These are phyloP conservation scores for Calameuta filiformis DNA, from an alignment of 2,888 invertebrate genomes.

Conservation along the genomic window DNA sequence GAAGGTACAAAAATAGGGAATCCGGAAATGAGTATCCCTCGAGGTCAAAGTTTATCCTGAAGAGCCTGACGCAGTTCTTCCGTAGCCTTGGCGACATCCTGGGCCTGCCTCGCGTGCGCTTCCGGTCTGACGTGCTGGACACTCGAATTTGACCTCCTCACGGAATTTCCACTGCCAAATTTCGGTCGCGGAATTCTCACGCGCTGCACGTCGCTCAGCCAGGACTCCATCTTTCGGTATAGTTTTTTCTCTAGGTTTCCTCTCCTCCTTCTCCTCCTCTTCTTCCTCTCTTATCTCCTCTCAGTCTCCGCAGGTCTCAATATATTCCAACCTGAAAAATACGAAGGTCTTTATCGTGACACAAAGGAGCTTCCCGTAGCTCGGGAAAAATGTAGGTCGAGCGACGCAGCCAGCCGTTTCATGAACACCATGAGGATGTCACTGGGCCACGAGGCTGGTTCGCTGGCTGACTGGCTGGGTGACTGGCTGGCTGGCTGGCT, in stretches of 20 bases:
- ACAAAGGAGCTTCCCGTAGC: neutral
- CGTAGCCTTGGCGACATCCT: constrained; percentile 75
- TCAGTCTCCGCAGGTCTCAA: too few species aligned
- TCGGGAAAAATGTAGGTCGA: constrained; percentile 13
- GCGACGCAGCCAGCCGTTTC: neutral
- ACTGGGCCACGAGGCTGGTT: constrained; percentile 29
- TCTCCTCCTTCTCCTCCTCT: too few species aligned
- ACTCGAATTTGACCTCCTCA: constrained; percentile 66
- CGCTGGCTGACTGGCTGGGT: too few species aligned
- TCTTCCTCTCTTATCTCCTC: too few species aligned
- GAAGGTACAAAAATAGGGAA: too few species aligned
- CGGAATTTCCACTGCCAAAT: constrained; percentile 73
- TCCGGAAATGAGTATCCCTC: neutral
- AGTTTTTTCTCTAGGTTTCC: too few species aligned
- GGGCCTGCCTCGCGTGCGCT: constrained; percentile 64
- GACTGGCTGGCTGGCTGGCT: too few species aligned
- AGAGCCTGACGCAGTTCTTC: constrained; percentile 81
- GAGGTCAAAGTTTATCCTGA: constrained; percentile 79
- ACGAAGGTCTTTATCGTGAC: neutral
- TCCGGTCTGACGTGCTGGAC: constrained; percentile 72
- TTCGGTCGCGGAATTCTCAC: constrained; percentile 87
- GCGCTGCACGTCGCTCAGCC: constrained; percentile 85
- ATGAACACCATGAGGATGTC: constrained; percentile 25
- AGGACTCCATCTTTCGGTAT: constrained; percentile 77
- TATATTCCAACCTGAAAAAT: too few species aligned